phyloP scores from a whole-genome alignment of 2,888 invertebrate genomes.

The Tuta absoluta region DNA sequence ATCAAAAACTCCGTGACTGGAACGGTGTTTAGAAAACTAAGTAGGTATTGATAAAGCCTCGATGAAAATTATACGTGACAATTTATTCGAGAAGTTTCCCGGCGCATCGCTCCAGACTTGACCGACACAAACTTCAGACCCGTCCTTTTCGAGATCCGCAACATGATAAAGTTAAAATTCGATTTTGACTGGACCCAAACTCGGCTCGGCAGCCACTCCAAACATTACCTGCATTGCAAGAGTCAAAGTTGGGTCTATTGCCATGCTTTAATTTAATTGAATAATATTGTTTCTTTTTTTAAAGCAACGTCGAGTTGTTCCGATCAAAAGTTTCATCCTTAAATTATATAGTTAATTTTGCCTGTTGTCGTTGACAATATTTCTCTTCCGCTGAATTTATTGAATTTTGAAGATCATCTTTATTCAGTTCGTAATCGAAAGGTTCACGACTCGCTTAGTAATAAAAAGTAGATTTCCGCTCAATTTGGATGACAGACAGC shows the following conservation, averaged over 20 bases:
- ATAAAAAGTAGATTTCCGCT: slow-evolving; percentile 6
- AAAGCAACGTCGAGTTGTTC: no score
- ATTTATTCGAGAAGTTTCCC: not conserved
- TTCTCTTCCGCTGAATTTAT: not conserved
- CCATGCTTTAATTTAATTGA: not conserved
- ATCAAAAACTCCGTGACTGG: no score
- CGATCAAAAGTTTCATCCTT: no score
- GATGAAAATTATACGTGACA: not conserved
- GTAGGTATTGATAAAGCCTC: not conserved
- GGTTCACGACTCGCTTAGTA: not conserved
- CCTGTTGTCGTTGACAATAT: not conserved
- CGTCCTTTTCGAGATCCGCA: slow-evolving; percentile 7
- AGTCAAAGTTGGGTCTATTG: not conserved
- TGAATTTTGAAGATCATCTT: slow-evolving; percentile 3
- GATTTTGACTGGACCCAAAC: not conserved
- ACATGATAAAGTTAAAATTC: slow-evolving; percentile 9
- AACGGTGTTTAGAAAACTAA: no score
- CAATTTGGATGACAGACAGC: slow-evolving; percentile 17
- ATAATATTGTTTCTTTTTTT: no score
- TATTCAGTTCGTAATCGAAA: slow-evolving; percentile 5
- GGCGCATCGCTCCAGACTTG: not conserved
- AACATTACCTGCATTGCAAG: not conserved
- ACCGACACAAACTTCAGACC: not conserved
- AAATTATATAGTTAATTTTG: no score
- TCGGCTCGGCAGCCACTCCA: not conserved